phyloP scores from a whole-genome alignment of 2,113 vertebrate species.

The Henicopernis longicauda region DNA sequence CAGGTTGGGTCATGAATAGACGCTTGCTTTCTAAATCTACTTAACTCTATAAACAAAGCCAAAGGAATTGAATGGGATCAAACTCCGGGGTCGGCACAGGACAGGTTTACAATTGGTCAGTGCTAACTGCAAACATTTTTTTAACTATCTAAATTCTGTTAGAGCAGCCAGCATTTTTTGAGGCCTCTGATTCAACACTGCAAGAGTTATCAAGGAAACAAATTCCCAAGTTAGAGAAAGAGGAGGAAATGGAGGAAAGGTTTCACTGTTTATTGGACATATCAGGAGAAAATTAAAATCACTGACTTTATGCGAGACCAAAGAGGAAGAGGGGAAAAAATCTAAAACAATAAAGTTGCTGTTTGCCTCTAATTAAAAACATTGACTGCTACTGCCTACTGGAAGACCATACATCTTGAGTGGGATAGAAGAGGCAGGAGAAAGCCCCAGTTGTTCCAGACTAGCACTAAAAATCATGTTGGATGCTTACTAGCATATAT shows the following conservation, averaged over 20 bases:
- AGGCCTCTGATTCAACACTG: background rate
- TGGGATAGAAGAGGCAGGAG: background rate
- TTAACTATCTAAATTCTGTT: background rate
- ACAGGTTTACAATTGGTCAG: slow-evolving; percentile 19
- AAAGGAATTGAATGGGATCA: slow-evolving; percentile 55
- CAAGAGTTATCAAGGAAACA: background rate
- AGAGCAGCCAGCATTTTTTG: background rate
- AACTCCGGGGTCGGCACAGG: slow-evolving; percentile 9
- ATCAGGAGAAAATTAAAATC: background rate
- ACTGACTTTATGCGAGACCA: background rate
- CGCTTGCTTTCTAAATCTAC: slow-evolving; percentile 58
- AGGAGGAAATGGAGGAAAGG: background rate
- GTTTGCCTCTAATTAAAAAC: background rate
- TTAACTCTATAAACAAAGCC: slow-evolving; percentile 56
- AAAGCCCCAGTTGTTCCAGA: background rate
- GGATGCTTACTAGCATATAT: background rate
- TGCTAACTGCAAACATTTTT: slow-evolving; percentile 34
- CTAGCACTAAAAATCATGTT: background rate
- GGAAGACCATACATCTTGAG: background rate
- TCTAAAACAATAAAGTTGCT: background rate
- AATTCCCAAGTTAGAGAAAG: background rate
- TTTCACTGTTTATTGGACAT: background rate
- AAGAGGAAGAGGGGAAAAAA: background rate
- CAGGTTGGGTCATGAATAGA: slow-evolving; percentile 55
- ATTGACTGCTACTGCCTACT: background rate